Conservation (phyloP, 2,113 vertebrate species). For the Percopsis transmontana region DNA sequence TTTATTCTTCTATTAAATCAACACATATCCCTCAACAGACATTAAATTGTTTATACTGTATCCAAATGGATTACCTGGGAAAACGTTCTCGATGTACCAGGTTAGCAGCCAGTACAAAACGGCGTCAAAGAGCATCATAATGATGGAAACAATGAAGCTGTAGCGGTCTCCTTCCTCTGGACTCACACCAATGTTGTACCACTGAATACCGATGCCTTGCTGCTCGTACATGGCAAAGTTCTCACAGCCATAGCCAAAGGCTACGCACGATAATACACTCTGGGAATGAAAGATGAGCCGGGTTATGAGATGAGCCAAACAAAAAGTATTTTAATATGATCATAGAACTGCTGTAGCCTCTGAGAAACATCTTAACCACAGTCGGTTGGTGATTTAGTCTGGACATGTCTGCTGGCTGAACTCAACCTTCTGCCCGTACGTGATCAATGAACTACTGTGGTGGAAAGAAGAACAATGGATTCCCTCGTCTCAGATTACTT, state of each 20-base stretch:
- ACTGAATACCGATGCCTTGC: slow-evolving; percentile 94
- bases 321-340: background rate
- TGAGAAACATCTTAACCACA: slow-evolving; percentile 1
- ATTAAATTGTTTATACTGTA: background rate
- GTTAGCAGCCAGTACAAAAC: slow-evolving; percentile 88
- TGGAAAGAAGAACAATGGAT: background rate
- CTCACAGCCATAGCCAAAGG: slow-evolving; percentile 95
- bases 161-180: slow-evolving; percentile 85
- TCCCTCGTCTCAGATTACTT: background rate
- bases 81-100: slow-evolving; percentile 96
- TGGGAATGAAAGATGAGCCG: slow-evolving; percentile 51
- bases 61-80: slow-evolving; percentile 83
- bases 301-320: background rate
- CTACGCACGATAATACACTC: slow-evolving; percentile 94
- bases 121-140: slow-evolving; percentile 91
- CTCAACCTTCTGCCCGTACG: background rate
- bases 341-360: background rate
- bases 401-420: background rate
- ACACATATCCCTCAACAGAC: background rate
- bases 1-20: background rate
- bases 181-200: slow-evolving; percentile 87
- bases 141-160: slow-evolving; percentile 85
- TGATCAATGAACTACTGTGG: slow-evolving; percentile 2
- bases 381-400: slow-evolving; percentile 1
- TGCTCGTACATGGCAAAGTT: slow-evolving; percentile 91